Base-by-base conservation (phyloP, 2,113 vertebrate species). In the Trematomus loennbergii region DNA sequence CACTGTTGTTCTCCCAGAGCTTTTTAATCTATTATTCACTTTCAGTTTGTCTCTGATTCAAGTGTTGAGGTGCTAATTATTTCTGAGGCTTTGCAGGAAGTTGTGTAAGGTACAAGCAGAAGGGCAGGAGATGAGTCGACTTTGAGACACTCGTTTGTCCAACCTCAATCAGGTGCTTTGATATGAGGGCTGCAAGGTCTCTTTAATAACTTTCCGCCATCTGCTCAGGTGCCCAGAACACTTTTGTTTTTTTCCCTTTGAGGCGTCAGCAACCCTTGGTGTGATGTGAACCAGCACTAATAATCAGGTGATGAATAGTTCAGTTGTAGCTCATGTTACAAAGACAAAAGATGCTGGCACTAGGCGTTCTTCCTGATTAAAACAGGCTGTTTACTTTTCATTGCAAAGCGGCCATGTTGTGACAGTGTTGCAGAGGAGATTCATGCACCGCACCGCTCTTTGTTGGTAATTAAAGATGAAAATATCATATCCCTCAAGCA, bases 221-320 rank as follows among this genome's bases (percentile, higher is more conserved):
- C 91, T 93, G 93, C 72, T 83, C 77, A 66, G 79, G 72, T 78
- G 79, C 67, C 73, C 71, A 68, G 13, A 66, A 64, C 72, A 53
- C 33, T 72, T 86, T 57, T 46, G n/a, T 12, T 72, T 54, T 67
- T 74, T 66, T 25, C 18, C 75, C 40, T 82, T 75, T 64, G 78
- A 83, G 82, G 68, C n/a, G 18, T 79, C 79, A 71, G 60, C 60
- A 83, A 75, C 66, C 82, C 78, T 62, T 50, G 52, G 83, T 71
- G 88, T 87, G 79, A 92, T 50, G 54, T 15, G 54, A 91, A 90
- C 78, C 83, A 71, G 82, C 80, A 71, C 82, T 88, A 84, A 89
- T 86, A 85, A 91, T 82, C 74, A 84, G 69, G 75, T 80, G 74
- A 92, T 92, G 81, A 92, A 91, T 82, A 78, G 87, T 87, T 89